Evolutionary conservation across 2,113 vertebrate species (phyloP), one percentile per base, ranked within the genome.

Genomic region (Thunnus thynnus): DNA sequence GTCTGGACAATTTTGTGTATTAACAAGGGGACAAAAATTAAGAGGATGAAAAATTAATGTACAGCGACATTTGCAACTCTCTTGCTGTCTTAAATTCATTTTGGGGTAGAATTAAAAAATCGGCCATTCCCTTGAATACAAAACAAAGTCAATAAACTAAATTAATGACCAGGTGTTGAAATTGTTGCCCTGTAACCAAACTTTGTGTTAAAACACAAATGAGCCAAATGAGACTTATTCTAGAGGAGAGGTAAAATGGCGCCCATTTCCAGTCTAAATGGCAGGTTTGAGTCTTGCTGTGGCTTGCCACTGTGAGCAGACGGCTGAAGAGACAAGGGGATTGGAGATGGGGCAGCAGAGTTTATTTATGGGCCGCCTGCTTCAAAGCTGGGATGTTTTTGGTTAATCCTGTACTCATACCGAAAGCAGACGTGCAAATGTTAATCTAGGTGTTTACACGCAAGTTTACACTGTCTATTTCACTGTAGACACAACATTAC

Each of bases 331-430:
- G 84, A 90, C 75, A 78, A 78, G 83, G 75, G 75, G 89, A 88
- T 85, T 86, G 83, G 72, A 78, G 83, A 89, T 57, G 65, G 83
- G 71, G 80, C 86, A 51, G 55, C 54, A 51, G 82, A 82, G 82
- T 90, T 86, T 86, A 89, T 90, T 89, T 91, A 84, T 72, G 82
- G 80, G 84, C 88, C 27, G 71, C 51, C 84, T 56, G 70, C 66
- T 79, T 80, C 66, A 92, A 88, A 93, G 82, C 87, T 36, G 22
- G 76, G 78, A 85, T 88, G 91, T 88, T 90, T 93, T 85, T 85
- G 76, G 87, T 85, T 91, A 90, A 92, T 93, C 89, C 89, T 75
- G 22, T 61, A 62, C 76, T 89, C 81, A 63, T 66, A 76, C 74
- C 67, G 60, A 70, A 66, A 78, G 84, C 84, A 87, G 84, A 90